Conservation (phyloP, 2,888 invertebrate species). For the Acrobasis consociella region DNA sequence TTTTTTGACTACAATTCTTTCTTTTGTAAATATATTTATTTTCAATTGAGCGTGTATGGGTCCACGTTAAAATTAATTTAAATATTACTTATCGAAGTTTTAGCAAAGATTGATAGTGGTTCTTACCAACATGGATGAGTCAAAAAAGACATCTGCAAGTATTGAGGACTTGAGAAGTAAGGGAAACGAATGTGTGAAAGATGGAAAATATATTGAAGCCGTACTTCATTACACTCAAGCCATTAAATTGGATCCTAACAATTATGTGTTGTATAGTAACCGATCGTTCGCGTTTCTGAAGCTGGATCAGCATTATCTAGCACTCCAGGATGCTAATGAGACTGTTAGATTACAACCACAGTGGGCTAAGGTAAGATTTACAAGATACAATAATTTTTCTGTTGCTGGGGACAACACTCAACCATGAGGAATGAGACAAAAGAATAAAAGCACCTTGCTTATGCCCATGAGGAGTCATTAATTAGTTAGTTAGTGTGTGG, state of each 20-base stretch:
- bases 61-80: not conserved
- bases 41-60: no score
- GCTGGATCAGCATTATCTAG: constrained; percentile 88
- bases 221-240: constrained; percentile 91
- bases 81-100: not conserved
- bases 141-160: constrained; percentile 49
- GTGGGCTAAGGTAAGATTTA: constrained; percentile 87
- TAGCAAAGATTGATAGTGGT: not conserved
- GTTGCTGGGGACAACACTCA: no score
- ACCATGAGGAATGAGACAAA: no score
- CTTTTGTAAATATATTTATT: no score
- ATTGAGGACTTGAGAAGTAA: constrained; percentile 86
- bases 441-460: no score
- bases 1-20: not conserved
- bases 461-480: no score
- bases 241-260: constrained; percentile 87
- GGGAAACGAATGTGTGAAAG: constrained; percentile 90
- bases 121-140: constrained; percentile 55
- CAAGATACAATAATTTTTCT: no score
- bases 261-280: constrained; percentile 89
- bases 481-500: no score
- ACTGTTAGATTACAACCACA: constrained; percentile 88
- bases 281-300: constrained; percentile 91
- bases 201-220: constrained; percentile 88
- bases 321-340: constrained; percentile 90